These are phyloP conservation scores for Nibea albiflora DNA, from an alignment of 2,113 vertebrate species.

Conservation along the genomic window DNA sequence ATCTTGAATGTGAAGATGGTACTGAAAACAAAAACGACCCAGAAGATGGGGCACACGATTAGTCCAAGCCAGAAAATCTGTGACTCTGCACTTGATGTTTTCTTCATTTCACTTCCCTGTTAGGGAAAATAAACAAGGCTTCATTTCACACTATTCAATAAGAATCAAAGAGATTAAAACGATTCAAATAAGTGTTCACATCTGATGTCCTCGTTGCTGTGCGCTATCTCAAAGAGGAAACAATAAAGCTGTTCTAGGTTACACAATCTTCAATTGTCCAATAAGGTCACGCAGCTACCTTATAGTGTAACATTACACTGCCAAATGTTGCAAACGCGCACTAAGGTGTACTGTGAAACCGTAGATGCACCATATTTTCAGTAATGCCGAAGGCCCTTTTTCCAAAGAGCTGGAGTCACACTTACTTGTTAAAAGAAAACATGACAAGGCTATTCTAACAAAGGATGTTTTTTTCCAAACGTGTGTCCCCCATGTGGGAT, in stretches of 20 bases:
- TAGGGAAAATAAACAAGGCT: slow-evolving; percentile 12
- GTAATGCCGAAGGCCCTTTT: neutral
- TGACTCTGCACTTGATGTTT: slow-evolving; percentile 87
- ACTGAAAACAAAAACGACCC: slow-evolving; percentile 80
- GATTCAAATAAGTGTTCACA: neutral
- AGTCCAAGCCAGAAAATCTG: slow-evolving; percentile 96
- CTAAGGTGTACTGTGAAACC: neutral
- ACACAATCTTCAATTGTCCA: neutral
- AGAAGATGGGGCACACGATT: slow-evolving; percentile 83
- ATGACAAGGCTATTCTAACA: neutral
- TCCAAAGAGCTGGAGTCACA: neutral
- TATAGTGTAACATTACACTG: slow-evolving; percentile 26
- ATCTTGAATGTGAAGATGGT: slow-evolving; percentile 88
- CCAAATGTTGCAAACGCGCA: neutral
- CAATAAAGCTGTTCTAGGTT: slow-evolving; percentile 19
- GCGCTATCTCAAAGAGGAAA: slow-evolving; percentile 1
- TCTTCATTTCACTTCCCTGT: slow-evolving; percentile 75
- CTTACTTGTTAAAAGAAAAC: neutral
- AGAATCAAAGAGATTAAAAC: neutral
- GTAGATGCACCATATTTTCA: slow-evolving; percentile 1
- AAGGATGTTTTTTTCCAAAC: neutral
- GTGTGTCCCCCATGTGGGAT: neutral
- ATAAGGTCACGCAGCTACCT: slow-evolving; percentile 37
- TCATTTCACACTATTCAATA: neutral
- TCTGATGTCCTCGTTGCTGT: neutral